These are phyloP conservation scores for Alfaro cultratus DNA, from an alignment of 2,797 vertebrate genomes.

Conservation along the genomic window DNA sequence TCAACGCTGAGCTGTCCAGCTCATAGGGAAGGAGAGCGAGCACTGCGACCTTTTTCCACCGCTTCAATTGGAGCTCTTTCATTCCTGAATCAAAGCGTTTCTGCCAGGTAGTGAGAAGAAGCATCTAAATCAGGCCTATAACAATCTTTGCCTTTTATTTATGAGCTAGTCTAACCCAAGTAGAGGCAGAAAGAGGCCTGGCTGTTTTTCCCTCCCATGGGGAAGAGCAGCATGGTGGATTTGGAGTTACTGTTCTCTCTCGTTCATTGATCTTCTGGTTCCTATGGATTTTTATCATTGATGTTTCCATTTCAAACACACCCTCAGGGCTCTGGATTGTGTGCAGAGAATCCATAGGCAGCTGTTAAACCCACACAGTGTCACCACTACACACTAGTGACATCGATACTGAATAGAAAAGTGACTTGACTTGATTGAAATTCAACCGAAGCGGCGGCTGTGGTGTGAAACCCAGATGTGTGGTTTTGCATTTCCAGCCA, in stretches of 20 bases:
- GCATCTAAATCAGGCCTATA: neutral
- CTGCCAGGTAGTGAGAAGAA: neutral
- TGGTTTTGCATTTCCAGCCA: neutral
- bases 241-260: conserved; percentile 9
- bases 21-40: neutral
- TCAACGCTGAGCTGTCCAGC: neutral
- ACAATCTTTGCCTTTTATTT: neutral
- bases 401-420: neutral
- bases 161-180: neutral
- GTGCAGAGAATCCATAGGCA: neutral
- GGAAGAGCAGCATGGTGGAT: conserved; percentile 9
- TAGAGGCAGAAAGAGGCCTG: neutral
- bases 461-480: neutral
- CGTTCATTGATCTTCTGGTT: conserved; percentile 23
- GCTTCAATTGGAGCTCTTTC: neutral
- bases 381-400: neutral
- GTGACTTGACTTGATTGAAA: no score
- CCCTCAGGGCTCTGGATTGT: neutral
- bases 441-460: neutral
- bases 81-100: neutral
- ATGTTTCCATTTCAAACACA: conserved; percentile 48
- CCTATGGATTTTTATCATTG: neutral
- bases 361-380: conserved; percentile 3
- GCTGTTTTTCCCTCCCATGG: neutral
- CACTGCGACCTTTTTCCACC: neutral